Base-by-base conservation (phyloP, 2,888 invertebrate genomes). In the Creontiades dilutus region DNA sequence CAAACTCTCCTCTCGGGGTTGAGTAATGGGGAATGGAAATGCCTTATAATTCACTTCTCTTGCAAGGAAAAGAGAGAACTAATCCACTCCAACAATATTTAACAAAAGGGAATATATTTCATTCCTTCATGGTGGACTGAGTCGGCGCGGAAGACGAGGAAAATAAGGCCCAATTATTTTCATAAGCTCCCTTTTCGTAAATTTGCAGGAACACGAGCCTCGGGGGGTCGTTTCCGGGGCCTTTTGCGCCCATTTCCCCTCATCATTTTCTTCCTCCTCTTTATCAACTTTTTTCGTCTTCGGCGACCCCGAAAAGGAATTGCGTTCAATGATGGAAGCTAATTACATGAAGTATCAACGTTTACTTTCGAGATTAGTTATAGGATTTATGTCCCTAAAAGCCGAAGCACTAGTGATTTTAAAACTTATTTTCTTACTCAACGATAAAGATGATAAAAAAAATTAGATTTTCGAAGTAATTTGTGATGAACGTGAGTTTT, bases 21-120 rank as follows among this genome's bases (percentile, higher is more conserved):
- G 68, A 68, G 68, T 23, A 68, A 68, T 68, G 27, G 68, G 23
- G 68, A 68, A 68, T 68, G 68, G 68, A 68, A 68, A 23, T 23
- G 68, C n/a, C 48, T 52, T 52, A 82, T 82, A 82, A 82, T 82
- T 82, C 82, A 82, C 82, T 82, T 37, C 52, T 82, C 52, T 52
- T 55, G 82, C 27, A 52, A 82, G 27, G 7, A 12, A 68, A 78
- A 57, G 85, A 85, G 55, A 57, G 55, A 85, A 85, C 85, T 85
- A 85, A 85, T 85, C 85, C 85, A 85, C 85, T 61, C 57, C 57
- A 57, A 85, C 85, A 85, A 85, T 85, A 85, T 85, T 85, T 85
- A 85, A 85, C 85, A 85, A 85, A 84, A 19, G 47, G 5, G 57
- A 55, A 85, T 37, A 85, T 85, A 85, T 85, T 85, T 85, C 85